Percentiles rank a stretch among this genome's conserved stretches.
phyloP scores from a whole-genome alignment of 2,888 invertebrate species.

The Lycaena phlaeas region DNA sequence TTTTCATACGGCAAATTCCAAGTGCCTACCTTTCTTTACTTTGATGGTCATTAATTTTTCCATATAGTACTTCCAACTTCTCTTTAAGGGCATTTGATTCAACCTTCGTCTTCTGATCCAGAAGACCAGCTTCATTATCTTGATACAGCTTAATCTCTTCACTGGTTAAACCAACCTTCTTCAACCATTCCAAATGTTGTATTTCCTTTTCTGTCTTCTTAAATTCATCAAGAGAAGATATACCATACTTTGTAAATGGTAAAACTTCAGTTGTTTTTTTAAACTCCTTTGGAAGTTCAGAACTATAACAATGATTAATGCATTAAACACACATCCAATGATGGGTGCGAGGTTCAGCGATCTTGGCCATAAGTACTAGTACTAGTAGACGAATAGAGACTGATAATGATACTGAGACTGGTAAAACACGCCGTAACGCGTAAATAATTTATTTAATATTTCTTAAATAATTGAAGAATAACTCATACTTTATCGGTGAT shows the following conservation, averaged over 20 bases:
- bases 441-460: too few species aligned
- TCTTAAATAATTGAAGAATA: too few species aligned
- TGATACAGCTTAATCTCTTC: conserved; percentile 66
- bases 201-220: conserved; percentile 44
- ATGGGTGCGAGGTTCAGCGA: too few species aligned
- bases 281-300: conserved; percentile 53
- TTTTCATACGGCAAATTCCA: too few species aligned
- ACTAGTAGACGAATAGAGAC: too few species aligned
- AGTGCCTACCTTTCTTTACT: conserved; percentile 34
- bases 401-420: too few species aligned
- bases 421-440: too few species aligned
- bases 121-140: conserved; percentile 50
- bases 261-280: conserved; percentile 49
- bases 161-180: conserved; percentile 53
- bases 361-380: too few species aligned
- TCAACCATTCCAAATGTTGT: conserved; percentile 53
- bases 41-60: conserved; percentile 38
- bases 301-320: conserved; percentile 33
- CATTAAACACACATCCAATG: too few species aligned
- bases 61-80: conserved; percentile 40
- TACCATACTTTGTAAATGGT: conserved; percentile 54
- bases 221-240: conserved; percentile 55
- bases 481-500: too few species aligned
- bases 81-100: conserved; percentile 40
- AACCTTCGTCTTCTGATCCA: conserved; percentile 38